Percentiles rank a stretch among this genome's conserved stretches.
Evolutionary conservation across 2,888 invertebrate genomes (phyloP).

Genomic region (Esperia sulphurella): DNA sequence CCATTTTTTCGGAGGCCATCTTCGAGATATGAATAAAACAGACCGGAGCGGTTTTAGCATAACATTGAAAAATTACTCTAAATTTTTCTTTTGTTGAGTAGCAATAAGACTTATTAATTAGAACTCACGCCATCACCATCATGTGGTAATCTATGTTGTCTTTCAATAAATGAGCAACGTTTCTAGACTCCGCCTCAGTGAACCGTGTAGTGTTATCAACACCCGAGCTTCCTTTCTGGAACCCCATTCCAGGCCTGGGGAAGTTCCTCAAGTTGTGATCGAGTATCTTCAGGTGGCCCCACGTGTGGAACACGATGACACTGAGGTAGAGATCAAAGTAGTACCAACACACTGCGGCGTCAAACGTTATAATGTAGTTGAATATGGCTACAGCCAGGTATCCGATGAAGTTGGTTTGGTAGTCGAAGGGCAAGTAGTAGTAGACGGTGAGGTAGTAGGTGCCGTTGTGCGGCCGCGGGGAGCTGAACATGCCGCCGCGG

Average conservation of each 20-base stretch:
- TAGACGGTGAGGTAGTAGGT: conserved; percentile 18
- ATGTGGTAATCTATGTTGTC: conserved; percentile 13
- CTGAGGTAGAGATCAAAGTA: conserved; percentile 24
- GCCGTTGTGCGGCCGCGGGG: conserved; percentile 9
- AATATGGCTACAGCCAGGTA: conserved; percentile 12
- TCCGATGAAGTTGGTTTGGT: conserved; percentile 10
- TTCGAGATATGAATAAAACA: too few species aligned
- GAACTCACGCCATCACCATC: conserved; percentile 17
- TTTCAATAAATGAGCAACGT: conserved; percentile 5
- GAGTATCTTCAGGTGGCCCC: conserved; percentile 29
- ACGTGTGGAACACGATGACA: conserved; percentile 26
- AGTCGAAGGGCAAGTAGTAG: conserved; percentile 18
- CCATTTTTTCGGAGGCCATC: too few species aligned
- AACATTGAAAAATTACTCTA: too few species aligned
- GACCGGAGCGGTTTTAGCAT: too few species aligned
- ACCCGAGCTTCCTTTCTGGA: background rate
- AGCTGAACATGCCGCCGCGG: conserved; percentile 11
- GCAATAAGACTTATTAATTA: too few species aligned
- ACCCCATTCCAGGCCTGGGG: conserved; percentile 9
- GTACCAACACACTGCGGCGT: conserved; percentile 12
- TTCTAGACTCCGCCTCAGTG: conserved; percentile 8
- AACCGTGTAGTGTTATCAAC: background rate
- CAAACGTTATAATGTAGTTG: conserved; percentile 15
- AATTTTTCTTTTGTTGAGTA: too few species aligned
- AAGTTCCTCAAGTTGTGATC: conserved; percentile 20